Conservation (phyloP, 1,140 invertebrate genomes). For the Calycopis cecrops region DNA sequence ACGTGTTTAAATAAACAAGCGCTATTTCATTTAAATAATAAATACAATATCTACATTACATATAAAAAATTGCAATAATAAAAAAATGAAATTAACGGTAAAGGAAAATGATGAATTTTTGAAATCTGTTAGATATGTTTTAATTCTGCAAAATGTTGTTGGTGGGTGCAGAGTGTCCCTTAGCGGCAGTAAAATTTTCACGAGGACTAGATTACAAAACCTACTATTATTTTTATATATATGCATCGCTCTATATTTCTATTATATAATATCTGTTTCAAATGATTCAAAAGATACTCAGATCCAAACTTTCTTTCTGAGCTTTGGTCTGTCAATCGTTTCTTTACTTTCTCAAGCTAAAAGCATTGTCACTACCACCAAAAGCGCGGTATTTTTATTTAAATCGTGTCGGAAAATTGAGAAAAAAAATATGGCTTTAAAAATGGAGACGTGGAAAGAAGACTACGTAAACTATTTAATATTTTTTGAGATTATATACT, state of each 20-base stretch:
- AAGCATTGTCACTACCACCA: not conserved
- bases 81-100: too few relatives aligned
- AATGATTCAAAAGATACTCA: not conserved
- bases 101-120: conserved; percentile 3
- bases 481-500: not conserved
- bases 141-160: conserved; percentile 5
- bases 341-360: not conserved
- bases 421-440: not conserved
- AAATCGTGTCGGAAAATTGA: conserved; percentile 3
- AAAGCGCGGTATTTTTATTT: not conserved
- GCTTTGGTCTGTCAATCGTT: not conserved
- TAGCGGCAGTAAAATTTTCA: not conserved
- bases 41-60: too few relatives aligned
- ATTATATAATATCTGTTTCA: not conserved
- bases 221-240: not conserved
- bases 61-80: too few relatives aligned
- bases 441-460: not conserved
- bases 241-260: not conserved
- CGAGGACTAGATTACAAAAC: conserved; percentile 6
- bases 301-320: not conserved
- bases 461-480: conserved; percentile 5
- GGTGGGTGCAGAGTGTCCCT: conserved; percentile 5
- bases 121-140: not conserved
- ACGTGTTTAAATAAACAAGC: too few relatives aligned
- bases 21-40: too few relatives aligned